Evolutionary conservation across 64 coral and sea anemone genomes (phyloP).

Genomic region (Orbicella faveolata): DNA sequence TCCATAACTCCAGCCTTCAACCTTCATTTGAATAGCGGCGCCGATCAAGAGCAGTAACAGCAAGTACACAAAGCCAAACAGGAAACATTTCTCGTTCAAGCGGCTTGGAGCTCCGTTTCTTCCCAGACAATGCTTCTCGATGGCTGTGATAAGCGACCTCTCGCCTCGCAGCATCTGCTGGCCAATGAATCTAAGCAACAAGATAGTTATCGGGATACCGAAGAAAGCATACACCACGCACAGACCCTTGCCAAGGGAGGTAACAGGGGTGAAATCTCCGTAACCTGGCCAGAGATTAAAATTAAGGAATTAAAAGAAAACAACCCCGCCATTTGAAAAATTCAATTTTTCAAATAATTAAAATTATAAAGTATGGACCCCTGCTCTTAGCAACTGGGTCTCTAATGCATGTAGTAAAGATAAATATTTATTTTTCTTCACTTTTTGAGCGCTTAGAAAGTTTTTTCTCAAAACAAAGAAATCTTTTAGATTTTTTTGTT

Average conservation of each 20-base stretch:
- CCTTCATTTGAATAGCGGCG: background rate
- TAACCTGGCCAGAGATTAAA: slow-evolving; percentile 40
- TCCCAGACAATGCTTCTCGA: slow-evolving; percentile 11
- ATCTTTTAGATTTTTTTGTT: too few species aligned
- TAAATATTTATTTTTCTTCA: too few species aligned
- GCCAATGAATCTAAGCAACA: slow-evolving; percentile 37
- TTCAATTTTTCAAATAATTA: too few species aligned
- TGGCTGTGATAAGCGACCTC: background rate
- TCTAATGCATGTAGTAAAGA: too few species aligned
- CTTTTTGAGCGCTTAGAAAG: too few species aligned
- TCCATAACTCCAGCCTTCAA: slow-evolving; percentile 43
- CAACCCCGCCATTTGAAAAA: background rate
- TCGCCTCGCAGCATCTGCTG: slow-evolving; percentile 35
- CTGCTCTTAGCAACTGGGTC: too few species aligned
- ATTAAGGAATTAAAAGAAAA: background rate
- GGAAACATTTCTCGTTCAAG: slow-evolving; percentile 40
- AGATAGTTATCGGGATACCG: slow-evolving; percentile 31
- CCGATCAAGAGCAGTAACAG: background rate
- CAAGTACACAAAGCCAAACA: slow-evolving; percentile 5
- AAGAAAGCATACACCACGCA: slow-evolving; percentile 33
- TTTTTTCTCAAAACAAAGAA: too few species aligned
- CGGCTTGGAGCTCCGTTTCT: background rate
- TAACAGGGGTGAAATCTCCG: slow-evolving; percentile 37
- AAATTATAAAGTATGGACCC: too few species aligned
- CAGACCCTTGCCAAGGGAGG: slow-evolving; percentile 23